Conservation (phyloP, 2,113 vertebrate species). For the Sakesphorus luctuosus region DNA sequence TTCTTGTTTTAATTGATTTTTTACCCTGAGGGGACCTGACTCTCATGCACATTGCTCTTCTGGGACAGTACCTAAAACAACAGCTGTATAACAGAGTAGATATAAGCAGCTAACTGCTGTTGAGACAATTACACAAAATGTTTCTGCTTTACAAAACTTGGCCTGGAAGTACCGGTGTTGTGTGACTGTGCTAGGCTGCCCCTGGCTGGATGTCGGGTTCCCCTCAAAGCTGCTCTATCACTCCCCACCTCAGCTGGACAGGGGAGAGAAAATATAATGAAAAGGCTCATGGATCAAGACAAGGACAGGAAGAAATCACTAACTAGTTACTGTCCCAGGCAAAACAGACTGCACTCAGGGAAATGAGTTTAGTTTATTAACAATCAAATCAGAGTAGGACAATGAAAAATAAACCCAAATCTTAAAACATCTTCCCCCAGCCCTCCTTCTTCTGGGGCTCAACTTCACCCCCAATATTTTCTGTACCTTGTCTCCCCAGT, state of each 20-base stretch:
- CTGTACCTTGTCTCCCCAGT: background rate
- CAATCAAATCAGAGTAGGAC: background rate
- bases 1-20: background rate
- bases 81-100: background rate
- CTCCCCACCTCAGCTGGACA: background rate
- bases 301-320: background rate
- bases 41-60: background rate
- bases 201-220: background rate
- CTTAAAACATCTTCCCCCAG: background rate
- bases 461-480: background rate
- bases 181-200: background rate
- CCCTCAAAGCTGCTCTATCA: background rate
- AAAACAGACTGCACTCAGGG: background rate
- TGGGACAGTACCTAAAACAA: background rate
- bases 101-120: background rate
- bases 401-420: background rate
- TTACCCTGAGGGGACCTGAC: background rate
- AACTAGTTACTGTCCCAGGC: background rate
- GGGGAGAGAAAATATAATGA: fast-evolving
- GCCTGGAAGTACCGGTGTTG: background rate
- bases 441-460: background rate
- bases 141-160: background rate
- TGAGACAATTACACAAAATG: background rate
- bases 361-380: background rate
- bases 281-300: fast-evolving